Percentiles rank a stretch among this genome's conserved stretches.
Evolutionary conservation across 2,888 invertebrate species (phyloP).

Genomic region (Prenolepis imparis): DNA sequence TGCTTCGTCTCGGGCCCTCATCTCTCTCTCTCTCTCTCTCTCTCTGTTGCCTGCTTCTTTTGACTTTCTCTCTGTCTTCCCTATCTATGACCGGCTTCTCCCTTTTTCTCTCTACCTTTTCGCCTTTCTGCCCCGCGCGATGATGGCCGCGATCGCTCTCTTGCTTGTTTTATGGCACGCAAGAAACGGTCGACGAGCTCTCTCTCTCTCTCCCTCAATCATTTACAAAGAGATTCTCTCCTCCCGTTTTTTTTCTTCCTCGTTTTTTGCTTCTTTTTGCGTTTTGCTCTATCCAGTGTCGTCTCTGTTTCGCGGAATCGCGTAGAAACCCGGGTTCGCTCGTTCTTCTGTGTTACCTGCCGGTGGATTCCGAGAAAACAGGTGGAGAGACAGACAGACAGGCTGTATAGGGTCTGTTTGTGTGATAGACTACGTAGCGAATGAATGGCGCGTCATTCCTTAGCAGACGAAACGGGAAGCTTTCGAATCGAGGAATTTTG

Average conservation of each 20-base stretch:
- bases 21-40: slow-evolving; percentile 1
- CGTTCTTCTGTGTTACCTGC: slow-evolving; percentile 37
- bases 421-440: slow-evolving; percentile 50
- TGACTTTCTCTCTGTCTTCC: slow-evolving; percentile 58
- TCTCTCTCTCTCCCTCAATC: slow-evolving; percentile 51
- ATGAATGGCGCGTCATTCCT: slow-evolving; percentile 35
- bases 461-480: slow-evolving; percentile 43
- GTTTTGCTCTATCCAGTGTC: slow-evolving; percentile 27
- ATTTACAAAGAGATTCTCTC: slow-evolving; percentile 47
- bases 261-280: not conserved
- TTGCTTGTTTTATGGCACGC: slow-evolving; percentile 46
- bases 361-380: slow-evolving; percentile 39
- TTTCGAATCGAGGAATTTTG: slow-evolving; percentile 39
- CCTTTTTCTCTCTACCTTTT: not conserved
- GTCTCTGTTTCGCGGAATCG: slow-evolving; percentile 42
- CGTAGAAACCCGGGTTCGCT: not conserved
- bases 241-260: not conserved
- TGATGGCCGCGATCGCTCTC: slow-evolving; percentile 49
- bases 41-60: not conserved
- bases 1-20: slow-evolving; percentile 14
- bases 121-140: slow-evolving; percentile 12
- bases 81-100: slow-evolving; percentile 49
- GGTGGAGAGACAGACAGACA: slow-evolving; percentile 33
- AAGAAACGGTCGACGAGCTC: slow-evolving; percentile 43
- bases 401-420: not conserved